phyloP scores from a whole-genome alignment of 1,140 invertebrate genomes.

The Drosophila bipectinata region DNA sequence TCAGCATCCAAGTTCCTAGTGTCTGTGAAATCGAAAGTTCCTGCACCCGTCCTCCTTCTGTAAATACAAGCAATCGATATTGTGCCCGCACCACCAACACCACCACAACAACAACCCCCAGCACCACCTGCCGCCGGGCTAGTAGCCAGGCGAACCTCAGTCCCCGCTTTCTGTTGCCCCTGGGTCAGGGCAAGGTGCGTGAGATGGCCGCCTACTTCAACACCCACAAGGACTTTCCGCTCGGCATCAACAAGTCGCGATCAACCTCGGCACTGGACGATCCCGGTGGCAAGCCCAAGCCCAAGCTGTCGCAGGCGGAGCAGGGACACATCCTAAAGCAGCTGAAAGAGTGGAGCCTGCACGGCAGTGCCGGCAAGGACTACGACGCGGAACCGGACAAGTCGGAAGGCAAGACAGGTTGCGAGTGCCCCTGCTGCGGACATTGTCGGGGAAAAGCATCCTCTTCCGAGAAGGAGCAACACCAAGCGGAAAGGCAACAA shows the following conservation, averaged over 20 bases:
- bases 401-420: conserved; percentile 14
- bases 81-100: conserved; percentile 63
- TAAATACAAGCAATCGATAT: conserved; percentile 79
- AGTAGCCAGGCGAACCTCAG: conserved; percentile 68
- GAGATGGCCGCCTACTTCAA: conserved; percentile 87
- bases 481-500: conserved; percentile 18
- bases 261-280: conserved; percentile 65
- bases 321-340: conserved; percentile 85
- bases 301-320: conserved; percentile 84
- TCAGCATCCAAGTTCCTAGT: conserved; percentile 81
- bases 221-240: conserved; percentile 57
- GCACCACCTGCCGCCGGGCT: conserved; percentile 35
- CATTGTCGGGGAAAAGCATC: conserved; percentile 46
- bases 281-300: conserved; percentile 34
- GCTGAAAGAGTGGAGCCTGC: conserved; percentile 85
- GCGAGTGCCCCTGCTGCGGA: conserved; percentile 67
- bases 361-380: conserved; percentile 82
- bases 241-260: conserved; percentile 48
- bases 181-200: conserved; percentile 83
- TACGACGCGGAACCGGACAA: conserved; percentile 49
- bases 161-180: conserved; percentile 56
- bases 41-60: conserved; percentile 74
- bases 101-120: conserved; percentile 42
- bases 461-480: not conserved
- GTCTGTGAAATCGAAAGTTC: conserved; percentile 77